These are phyloP conservation scores for Trochalopteron elliotii DNA, from an alignment of 2,113 vertebrate genomes.

Conservation along the genomic window DNA sequence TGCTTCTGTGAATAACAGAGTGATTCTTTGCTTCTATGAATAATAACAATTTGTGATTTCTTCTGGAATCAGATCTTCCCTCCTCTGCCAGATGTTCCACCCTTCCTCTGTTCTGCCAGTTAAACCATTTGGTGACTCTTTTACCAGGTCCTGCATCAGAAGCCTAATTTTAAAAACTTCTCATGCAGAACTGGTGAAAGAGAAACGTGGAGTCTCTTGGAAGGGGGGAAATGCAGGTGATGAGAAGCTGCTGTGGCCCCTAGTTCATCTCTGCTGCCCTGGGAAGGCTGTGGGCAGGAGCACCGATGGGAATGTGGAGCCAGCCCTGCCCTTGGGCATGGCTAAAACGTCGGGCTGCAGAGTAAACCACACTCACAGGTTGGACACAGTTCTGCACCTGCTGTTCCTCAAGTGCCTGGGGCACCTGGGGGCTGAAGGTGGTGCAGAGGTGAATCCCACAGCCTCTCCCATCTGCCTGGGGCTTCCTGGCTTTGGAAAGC, in stretches of 20 bases:
- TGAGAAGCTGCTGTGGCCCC: background rate
- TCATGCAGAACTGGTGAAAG: background rate
- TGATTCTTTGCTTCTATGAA: background rate
- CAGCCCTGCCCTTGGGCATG: background rate
- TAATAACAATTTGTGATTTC: background rate
- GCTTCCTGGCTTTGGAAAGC: background rate
- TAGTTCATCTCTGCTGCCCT: background rate
- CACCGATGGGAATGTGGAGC: background rate
- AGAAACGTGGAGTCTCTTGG: background rate
- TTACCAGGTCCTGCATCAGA: background rate
- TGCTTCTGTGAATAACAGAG: background rate
- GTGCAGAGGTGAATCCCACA: background rate
- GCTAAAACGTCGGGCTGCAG: background rate
- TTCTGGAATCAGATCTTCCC: background rate
- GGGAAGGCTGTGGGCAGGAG: background rate
- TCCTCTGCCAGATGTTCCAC: constrained; percentile 30
- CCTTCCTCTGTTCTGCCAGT: constrained; percentile 18
- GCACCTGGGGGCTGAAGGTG: background rate
- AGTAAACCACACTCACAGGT: background rate
- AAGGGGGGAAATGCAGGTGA: background rate
- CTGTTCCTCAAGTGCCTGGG: background rate
- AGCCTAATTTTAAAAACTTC: background rate
- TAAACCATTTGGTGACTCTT: background rate
- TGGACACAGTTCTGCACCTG: background rate
- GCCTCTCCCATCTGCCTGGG: background rate